Percentiles rank a stretch among this genome's conserved stretches.
Evolutionary conservation across 64 coral and sea anemone species (phyloP).

Genomic region (Acropora tenuis): DNA sequence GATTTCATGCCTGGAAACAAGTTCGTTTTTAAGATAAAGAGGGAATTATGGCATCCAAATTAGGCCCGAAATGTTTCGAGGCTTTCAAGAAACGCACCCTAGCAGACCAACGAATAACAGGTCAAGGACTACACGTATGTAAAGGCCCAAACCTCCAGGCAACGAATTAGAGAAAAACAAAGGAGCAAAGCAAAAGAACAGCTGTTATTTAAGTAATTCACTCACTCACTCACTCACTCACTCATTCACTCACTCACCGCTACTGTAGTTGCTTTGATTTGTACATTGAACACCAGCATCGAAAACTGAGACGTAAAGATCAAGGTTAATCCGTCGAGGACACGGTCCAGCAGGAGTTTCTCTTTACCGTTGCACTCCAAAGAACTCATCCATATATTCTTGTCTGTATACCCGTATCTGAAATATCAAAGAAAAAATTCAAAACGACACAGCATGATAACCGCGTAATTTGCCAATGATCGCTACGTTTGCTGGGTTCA

Average conservation of each 20-base stretch:
- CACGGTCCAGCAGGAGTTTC: background rate
- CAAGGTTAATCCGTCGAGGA: background rate
- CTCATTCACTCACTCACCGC: background rate
- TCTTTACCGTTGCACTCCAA: slow-evolving; percentile 12
- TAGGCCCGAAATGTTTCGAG: too few species aligned
- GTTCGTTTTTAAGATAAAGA: too few species aligned
- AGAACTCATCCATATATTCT: slow-evolving; percentile 16
- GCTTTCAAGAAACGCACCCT: too few species aligned
- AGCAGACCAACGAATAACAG: too few species aligned
- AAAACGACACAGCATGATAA: background rate
- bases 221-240: background rate
- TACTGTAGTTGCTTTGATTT: background rate
- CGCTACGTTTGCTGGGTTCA: too few species aligned
- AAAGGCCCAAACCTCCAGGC: too few species aligned
- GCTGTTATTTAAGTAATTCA: background rate
- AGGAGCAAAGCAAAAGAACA: too few species aligned
- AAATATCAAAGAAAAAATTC: background rate
- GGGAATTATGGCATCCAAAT: too few species aligned
- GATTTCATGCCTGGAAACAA: too few species aligned
- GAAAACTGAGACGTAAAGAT: background rate
- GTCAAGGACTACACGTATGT: too few species aligned
- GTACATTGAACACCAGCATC: slow-evolving; percentile 38
- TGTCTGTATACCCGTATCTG: background rate
- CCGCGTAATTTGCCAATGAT: too few species aligned
- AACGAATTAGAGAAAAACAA: too few species aligned